These are phyloP conservation scores for Formica aserva DNA, from an alignment of 2,888 invertebrate genomes.

Conservation along the genomic window DNA sequence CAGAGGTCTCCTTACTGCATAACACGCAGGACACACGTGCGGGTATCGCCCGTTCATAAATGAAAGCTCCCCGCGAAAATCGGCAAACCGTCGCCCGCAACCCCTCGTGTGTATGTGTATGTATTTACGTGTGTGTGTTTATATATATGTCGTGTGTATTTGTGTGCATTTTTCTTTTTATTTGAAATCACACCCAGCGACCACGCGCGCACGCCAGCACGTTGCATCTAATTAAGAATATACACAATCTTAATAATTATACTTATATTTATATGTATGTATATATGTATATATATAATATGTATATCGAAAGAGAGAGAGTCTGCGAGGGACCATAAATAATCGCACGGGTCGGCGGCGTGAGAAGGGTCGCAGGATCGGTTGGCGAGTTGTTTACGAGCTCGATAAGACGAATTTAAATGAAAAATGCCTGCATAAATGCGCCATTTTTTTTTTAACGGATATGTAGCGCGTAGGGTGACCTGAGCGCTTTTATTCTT, in stretches of 20 bases:
- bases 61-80: conserved; percentile 50
- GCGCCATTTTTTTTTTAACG: conserved; percentile 76
- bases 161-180: conserved; percentile 1
- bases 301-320: conserved; percentile 51
- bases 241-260: conserved; percentile 66
- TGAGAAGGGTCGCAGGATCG: conserved; percentile 63
- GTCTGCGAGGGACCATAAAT: conserved; percentile 69
- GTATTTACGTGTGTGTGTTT: background rate
- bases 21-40: conserved; percentile 51
- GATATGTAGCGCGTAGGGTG: conserved; percentile 77
- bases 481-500: conserved; percentile 63
- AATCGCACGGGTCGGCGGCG: conserved; percentile 43
- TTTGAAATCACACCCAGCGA: conserved; percentile 43
- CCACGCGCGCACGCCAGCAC: conserved; percentile 50
- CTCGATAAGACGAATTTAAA: conserved; percentile 55
- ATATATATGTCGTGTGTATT: background rate
- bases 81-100: conserved; percentile 67
- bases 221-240: conserved; percentile 58
- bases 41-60: conserved; percentile 54
- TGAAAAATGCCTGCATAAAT: conserved; percentile 82
- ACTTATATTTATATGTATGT: conserved; percentile 55
- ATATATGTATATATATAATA: conserved; percentile 39
- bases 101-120: conserved; percentile 26
- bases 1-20: conserved; percentile 66
- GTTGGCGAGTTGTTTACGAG: conserved; percentile 54